phyloP scores from a whole-genome alignment of 2,113 vertebrate genomes.

The Orthonyx spaldingii region DNA sequence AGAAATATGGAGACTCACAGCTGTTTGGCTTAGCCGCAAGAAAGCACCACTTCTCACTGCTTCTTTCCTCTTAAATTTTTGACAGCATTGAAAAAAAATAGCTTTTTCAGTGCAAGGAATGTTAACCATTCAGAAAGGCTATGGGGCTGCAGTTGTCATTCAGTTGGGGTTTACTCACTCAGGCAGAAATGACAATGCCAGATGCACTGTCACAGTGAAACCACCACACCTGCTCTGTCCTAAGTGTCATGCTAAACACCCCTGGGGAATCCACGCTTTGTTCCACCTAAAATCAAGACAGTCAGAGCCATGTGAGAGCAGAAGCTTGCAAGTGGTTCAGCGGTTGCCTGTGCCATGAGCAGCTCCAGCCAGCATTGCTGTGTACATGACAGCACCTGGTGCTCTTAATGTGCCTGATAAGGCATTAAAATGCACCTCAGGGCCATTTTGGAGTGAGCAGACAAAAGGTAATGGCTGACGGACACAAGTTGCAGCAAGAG shows the following conservation, averaged over 20 bases:
- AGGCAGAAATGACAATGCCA: neutral
- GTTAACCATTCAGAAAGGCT: neutral
- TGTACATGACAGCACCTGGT: neutral
- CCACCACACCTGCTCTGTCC: neutral
- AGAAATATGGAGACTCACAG: neutral
- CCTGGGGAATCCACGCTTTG: neutral
- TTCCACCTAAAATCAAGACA: no score
- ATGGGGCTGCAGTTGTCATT: neutral
- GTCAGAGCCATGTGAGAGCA: no score
- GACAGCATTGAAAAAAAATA: neutral
- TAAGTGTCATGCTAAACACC: neutral
- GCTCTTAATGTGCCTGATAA: neutral
- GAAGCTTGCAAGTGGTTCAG: neutral
- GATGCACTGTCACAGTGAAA: neutral
- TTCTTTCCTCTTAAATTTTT: neutral
- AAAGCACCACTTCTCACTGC: neutral
- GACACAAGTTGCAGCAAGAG: neutral
- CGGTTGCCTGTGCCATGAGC: rapidly evolving
- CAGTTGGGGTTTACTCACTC: neutral
- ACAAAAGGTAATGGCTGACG: neutral
- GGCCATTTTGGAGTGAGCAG: neutral
- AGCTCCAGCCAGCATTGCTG: neutral
- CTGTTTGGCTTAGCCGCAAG: neutral
- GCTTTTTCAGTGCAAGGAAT: neutral
- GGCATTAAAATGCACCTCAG: neutral